A percentile compares a stretch with the other conserved stretches of the same genome.
These are phyloP conservation scores for Siderastrea siderea DNA, from an alignment of 92 coral and sea anemone species.

Conservation along the genomic window DNA sequence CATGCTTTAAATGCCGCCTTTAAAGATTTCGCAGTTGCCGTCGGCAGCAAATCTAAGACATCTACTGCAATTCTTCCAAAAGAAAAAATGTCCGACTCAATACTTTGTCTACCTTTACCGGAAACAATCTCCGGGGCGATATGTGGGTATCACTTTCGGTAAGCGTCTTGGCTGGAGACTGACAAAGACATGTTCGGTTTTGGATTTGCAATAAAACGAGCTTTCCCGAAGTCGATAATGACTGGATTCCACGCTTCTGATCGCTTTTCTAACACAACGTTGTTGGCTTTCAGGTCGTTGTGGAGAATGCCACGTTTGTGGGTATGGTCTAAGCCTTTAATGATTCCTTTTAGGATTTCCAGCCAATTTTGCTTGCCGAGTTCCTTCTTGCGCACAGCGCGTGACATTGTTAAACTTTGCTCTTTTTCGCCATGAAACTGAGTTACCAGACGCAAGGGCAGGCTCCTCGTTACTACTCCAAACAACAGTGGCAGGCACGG, in stretches of 20 bases:
- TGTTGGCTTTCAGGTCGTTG: too few relatives aligned
- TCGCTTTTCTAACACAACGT: too few relatives aligned
- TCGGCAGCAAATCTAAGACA: constrained; percentile 18
- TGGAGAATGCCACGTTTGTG: background rate
- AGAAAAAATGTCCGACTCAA: constrained; percentile 27
- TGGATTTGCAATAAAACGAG: constrained; percentile 6
- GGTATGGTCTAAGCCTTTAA: background rate
- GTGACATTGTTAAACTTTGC: background rate
- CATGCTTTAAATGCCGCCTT: background rate
- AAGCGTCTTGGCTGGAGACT: constrained; percentile 8
- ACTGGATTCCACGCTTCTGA: background rate
- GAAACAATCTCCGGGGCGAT: constrained; percentile 46
- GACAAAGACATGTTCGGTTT: constrained; percentile 31
- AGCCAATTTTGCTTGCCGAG: constrained; percentile 22
- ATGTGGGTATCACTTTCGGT: constrained; percentile 33
- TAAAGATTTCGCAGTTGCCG: constrained; percentile 25
- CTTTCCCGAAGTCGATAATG: constrained; percentile 20
- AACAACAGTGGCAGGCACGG: constrained; percentile 15
- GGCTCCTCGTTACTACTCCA: constrained; percentile 8
- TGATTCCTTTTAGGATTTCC: background rate
- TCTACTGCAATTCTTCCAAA: constrained; percentile 26
- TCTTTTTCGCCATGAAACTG: constrained; percentile 41
- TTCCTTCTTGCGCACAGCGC: background rate
- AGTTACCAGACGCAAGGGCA: constrained; percentile 23
- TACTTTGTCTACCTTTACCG: constrained; percentile 40